Conservation (phyloP, 2,113 vertebrate species). For the Gallinago paraguaiae region DNA sequence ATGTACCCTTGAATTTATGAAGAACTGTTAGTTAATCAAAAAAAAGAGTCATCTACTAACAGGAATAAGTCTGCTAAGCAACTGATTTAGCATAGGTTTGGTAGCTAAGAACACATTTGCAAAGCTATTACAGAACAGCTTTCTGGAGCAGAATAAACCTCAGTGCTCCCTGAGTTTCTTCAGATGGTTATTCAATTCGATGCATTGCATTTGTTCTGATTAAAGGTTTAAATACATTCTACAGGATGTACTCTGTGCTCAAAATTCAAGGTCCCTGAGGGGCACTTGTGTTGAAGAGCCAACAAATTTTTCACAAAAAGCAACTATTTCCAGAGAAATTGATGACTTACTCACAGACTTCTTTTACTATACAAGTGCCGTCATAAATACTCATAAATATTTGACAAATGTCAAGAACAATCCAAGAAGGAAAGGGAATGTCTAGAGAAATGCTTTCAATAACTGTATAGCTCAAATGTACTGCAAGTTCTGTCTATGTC, state of each 20-base stretch:
- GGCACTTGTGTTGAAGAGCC: neutral
- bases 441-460: slow-evolving; percentile 39
- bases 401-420: slow-evolving; percentile 46
- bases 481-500: neutral
- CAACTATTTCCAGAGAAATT: neutral
- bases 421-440: neutral
- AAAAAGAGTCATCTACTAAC: neutral
- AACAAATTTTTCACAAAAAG: neutral
- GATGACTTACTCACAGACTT: neutral
- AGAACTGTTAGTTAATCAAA: neutral
- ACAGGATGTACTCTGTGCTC: neutral
- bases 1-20: neutral
- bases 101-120: neutral
- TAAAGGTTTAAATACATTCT: neutral
- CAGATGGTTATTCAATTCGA: neutral
- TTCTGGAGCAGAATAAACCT: neutral
- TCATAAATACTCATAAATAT: slow-evolving; percentile 58
- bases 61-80: neutral
- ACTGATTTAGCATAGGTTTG: neutral
- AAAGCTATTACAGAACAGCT: neutral
- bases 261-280: neutral
- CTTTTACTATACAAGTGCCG: neutral
- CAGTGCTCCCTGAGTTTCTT: neutral
- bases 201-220: neutral
- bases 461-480: neutral